Base-by-base conservation (phyloP, 2,113 vertebrate genomes). In the Archocentrus centrarchus region DNA sequence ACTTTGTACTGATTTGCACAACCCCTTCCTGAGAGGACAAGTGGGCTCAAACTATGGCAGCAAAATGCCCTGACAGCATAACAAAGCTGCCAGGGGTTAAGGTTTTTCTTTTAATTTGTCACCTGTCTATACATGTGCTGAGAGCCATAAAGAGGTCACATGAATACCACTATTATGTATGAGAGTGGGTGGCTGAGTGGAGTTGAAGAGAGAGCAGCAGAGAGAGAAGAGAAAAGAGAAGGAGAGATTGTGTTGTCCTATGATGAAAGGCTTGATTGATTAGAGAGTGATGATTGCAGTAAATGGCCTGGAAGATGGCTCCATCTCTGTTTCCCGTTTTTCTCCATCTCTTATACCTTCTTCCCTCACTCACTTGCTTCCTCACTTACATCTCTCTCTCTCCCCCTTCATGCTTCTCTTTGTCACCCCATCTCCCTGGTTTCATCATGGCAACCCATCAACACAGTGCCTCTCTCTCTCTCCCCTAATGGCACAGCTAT, bases 401-500 rank as follows among this genome's bases (percentile, higher is more conserved):
- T 22, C 68, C 78, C 70, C 57, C 76, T 41, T 47, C 5, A 2
- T 57, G 66, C 17, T 41, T 80, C 80, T 88, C 80, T 84, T 79
- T 85, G 80, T 88, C 89, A 92, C 93, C 91, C 84, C 91, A 92
- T 93, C 86, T 88, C 84, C 88, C 11, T 77, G 88, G 91, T 93
- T 96, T 96, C 94, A 96, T 96, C 96, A 96, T 94, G 95, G 96
- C 95, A 97, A 94, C 96, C 96, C 96, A 97, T 96, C 96, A 96
- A 94, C 94, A 94, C 95, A 86, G 94, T 94, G 94, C 89, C 94
- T 95, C 94, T 91, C 91, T 93, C 92, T 93, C 92, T 94, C 93
- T 93, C 84, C 93, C 93, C 95, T 97, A 96, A 97, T 96, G 97
- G 97, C 93, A 95, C 95, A 93, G 95, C 97, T 97, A 97, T 97